Evolutionary conservation across 2,113 vertebrate species (phyloP).

Genomic region (Melanostigma gelatinosum): DNA sequence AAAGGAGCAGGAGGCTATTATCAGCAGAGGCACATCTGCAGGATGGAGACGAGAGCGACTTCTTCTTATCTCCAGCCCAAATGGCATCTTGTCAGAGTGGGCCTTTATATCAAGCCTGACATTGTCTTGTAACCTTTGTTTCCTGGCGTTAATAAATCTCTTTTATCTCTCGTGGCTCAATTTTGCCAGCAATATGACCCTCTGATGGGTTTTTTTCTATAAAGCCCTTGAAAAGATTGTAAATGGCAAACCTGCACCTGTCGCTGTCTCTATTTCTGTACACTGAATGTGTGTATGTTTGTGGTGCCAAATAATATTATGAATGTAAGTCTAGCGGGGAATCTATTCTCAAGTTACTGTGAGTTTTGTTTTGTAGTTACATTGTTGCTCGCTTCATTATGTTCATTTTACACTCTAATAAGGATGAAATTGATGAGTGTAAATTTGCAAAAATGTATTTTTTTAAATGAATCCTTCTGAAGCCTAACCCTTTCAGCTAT

Average conservation of each 20-base stretch:
- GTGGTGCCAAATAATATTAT: not conserved
- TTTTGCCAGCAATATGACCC: slow-evolving; percentile 20
- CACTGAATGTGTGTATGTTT: not conserved
- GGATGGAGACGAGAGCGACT: slow-evolving; percentile 19
- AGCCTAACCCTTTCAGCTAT: not conserved
- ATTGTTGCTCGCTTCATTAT: not conserved
- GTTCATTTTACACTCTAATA: not conserved
- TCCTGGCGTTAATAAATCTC: slow-evolving; percentile 29
- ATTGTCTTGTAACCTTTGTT: slow-evolving; percentile 35
- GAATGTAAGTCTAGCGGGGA: not conserved
- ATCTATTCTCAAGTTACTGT: not conserved
- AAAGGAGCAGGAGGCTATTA: slow-evolving; percentile 23
- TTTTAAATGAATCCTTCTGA: not conserved
- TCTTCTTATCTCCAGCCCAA: slow-evolving; percentile 27
- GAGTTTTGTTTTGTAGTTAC: not conserved
- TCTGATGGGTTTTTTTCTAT: slow-evolving; percentile 4
- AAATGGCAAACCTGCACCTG: slow-evolving; percentile 33
- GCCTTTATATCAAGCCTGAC: slow-evolving; percentile 28
- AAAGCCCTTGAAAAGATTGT: slow-evolving; percentile 19
- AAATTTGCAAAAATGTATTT: not conserved
- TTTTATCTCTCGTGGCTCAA: slow-evolving; percentile 44
- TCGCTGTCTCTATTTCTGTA: not conserved
- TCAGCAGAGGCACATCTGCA: slow-evolving; percentile 33
- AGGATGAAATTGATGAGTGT: not conserved
- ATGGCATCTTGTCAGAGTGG: slow-evolving; percentile 6